A percentile compares a stretch with the other conserved stretches of the same genome.
Conservation (phyloP, 2,113 vertebrate genomes). For the Suncus etruscus region DNA sequence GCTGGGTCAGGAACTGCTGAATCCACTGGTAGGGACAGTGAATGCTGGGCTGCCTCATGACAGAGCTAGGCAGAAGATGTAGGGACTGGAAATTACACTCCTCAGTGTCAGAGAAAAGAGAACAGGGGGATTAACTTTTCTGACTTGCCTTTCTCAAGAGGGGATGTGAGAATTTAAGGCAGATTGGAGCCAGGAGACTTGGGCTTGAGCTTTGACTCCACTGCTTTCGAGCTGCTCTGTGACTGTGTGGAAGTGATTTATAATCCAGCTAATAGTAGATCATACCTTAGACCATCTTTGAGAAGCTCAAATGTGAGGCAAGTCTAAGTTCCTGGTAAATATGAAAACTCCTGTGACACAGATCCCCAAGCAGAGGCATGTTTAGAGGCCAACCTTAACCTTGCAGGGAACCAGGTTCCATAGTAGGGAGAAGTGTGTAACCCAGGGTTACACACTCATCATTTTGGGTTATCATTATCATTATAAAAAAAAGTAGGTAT, state of each 20-base stretch:
- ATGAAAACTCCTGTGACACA: not conserved
- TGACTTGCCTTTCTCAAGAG: constrained; percentile 37
- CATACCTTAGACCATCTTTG: not conserved
- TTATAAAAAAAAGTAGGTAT: no score
- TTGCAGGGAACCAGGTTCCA: not conserved
- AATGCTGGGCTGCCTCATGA: not conserved
- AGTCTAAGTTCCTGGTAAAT: not conserved
- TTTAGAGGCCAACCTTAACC: not conserved
- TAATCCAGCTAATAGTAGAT: no score
- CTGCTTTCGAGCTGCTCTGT: not conserved
- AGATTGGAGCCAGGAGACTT: not conserved
- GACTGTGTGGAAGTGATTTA: not conserved
- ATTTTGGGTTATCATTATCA: not conserved
- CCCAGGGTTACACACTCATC: not conserved
- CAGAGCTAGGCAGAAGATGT: not conserved
- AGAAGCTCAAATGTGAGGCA: not conserved
- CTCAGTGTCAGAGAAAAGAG: not conserved
- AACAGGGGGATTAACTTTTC: not conserved
- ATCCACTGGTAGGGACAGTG: not conserved
- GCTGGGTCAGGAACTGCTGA: not conserved
- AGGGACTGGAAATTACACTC: not conserved
- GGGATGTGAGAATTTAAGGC: not conserved
- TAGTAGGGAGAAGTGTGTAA: not conserved
- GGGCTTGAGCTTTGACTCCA: constrained; percentile 27
- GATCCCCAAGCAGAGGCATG: not conserved